These are phyloP conservation scores for Xestia xanthographa DNA, from an alignment of 2,888 invertebrate genomes.

Conservation along the genomic window DNA sequence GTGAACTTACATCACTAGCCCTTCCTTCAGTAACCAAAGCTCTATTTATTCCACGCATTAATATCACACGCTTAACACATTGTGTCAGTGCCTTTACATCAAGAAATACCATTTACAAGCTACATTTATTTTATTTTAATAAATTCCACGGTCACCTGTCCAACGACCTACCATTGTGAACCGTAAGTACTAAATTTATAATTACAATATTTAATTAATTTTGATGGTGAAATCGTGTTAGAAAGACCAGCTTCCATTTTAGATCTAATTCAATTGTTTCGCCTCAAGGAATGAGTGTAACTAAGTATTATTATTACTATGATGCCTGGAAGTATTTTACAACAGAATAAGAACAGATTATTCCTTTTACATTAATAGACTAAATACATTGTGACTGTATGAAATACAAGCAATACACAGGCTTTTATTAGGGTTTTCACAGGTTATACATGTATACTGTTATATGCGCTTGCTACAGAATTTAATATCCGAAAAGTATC, in stretches of 20 bases:
- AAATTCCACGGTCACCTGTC: slow-evolving; percentile 33
- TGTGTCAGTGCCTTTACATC: slow-evolving; percentile 52
- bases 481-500: not conserved
- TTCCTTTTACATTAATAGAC: slow-evolving; percentile 6
- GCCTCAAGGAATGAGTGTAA: slow-evolving; percentile 29
- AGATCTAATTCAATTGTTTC: slow-evolving; percentile 6
- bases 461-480: slow-evolving; percentile 1
- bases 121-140: slow-evolving; percentile 18
- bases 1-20: slow-evolving; percentile 32
- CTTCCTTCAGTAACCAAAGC: slow-evolving; percentile 13
- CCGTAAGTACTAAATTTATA: slow-evolving; percentile 38
- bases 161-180: slow-evolving; percentile 18
- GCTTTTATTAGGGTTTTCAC: not conserved
- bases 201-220: slow-evolving; percentile 29
- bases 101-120: slow-evolving; percentile 38
- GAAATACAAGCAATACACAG: slow-evolving; percentile 14
- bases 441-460: slow-evolving; percentile 12
- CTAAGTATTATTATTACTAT: slow-evolving; percentile 33
- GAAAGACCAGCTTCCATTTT: slow-evolving; percentile 65
- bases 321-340: slow-evolving; percentile 46
- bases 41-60: slow-evolving; percentile 42
- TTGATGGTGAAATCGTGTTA: slow-evolving; percentile 43
- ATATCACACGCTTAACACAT: slow-evolving; percentile 43
- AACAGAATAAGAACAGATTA: slow-evolving; percentile 31
- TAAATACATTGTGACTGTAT: slow-evolving; percentile 5